Percentiles rank a stretch among this genome's conserved stretches.
phyloP scores from a whole-genome alignment of 2,113 vertebrate genomes.

The Chrysochloris asiatica region DNA sequence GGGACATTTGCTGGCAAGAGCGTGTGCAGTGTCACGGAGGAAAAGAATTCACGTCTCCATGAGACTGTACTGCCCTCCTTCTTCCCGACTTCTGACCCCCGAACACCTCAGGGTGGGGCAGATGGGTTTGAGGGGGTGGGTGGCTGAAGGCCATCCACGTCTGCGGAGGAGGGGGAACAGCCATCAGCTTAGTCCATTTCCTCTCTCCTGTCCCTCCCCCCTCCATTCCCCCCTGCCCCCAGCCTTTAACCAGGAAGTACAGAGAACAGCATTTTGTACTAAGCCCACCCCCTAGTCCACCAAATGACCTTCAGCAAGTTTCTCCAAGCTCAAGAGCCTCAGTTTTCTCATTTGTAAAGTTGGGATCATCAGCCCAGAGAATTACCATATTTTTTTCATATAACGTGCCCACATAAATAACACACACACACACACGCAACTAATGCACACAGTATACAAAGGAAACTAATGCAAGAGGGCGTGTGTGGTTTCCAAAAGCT shows the following conservation, averaged over 20 bases:
- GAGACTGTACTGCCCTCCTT: background rate
- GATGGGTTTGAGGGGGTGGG: background rate
- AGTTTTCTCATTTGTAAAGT: background rate
- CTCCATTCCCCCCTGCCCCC: background rate
- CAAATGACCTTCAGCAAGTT: background rate
- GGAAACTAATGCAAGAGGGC: no score
- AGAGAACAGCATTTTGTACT: background rate
- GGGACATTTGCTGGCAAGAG: slow-evolving; percentile 50
- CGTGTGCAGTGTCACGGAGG: slow-evolving; percentile 20
- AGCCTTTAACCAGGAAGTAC: background rate
- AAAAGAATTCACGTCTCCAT: background rate
- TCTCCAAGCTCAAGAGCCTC: background rate
- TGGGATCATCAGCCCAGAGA: background rate
- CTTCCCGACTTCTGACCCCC: fast-evolving
- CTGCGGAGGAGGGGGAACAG: fast-evolving
- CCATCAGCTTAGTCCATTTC: background rate
- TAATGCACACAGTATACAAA: no score
- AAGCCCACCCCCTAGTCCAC: background rate
- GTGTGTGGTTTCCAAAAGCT: no score
- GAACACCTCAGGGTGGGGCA: background rate
- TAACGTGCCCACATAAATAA: no score
- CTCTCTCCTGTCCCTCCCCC: background rate
- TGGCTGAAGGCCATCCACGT: fast-evolving
- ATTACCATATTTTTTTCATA: no score
- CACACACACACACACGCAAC: no score